Conservation (phyloP, 2,113 vertebrate genomes). For the Petrocephalus microphthalmus region DNA sequence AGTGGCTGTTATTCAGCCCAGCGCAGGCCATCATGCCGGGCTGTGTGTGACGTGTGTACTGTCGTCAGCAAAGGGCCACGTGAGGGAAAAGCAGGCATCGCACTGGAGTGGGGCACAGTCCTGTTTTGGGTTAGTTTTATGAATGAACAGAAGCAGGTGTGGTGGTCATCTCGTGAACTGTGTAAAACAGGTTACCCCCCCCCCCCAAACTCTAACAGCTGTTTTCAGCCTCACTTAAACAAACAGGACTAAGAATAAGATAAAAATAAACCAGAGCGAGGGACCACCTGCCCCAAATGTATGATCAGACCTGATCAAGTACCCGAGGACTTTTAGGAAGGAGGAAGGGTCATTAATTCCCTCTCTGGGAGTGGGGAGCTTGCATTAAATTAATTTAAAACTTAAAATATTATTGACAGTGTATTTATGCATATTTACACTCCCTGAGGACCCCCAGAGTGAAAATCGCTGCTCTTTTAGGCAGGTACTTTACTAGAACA, state of each 20-base stretch:
- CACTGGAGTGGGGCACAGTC: background rate
- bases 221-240: background rate
- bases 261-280: background rate
- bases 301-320: background rate
- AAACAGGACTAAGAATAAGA: background rate
- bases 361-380: background rate
- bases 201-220: background rate
- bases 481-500: background rate
- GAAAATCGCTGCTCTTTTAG: too few relatives aligned
- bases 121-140: background rate
- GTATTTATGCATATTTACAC: too few relatives aligned
- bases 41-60: background rate
- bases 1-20: background rate
- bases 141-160: background rate
- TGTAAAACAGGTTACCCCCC: background rate
- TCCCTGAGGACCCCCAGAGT: too few relatives aligned
- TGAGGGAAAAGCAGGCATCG: background rate
- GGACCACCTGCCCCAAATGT: background rate
- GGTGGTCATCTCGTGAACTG: background rate
- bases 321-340: background rate
- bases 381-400: background rate
- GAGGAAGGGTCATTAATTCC: background rate
- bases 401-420: too few relatives aligned
- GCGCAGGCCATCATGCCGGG: background rate
- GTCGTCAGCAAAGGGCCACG: background rate